Conservation (phyloP, 1,140 invertebrate genomes). For the Drosophila novamexicana region DNA sequence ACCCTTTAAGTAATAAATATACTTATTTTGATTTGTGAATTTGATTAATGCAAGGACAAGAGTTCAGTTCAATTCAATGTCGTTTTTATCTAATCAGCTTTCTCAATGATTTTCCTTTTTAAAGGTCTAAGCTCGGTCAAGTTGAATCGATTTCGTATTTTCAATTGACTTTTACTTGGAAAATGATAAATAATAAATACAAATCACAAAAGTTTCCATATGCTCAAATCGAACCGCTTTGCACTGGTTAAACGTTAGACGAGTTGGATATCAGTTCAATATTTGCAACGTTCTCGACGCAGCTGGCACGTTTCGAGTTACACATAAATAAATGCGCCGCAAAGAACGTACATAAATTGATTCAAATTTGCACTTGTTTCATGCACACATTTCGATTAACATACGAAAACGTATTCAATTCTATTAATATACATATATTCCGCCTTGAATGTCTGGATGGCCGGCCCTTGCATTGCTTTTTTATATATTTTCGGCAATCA, state of each 20-base stretch:
- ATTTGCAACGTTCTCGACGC: constrained; percentile 35
- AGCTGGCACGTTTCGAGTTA: constrained; percentile 68
- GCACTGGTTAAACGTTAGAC: constrained; percentile 47
- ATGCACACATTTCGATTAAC: constrained; percentile 7
- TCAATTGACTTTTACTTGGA: constrained; percentile 33
- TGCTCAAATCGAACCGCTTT: constrained; percentile 50
- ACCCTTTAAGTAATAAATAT: neutral
- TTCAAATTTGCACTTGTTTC: constrained; percentile 64
- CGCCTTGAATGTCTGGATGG: constrained; percentile 11
- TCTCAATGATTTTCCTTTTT: constrained; percentile 28
- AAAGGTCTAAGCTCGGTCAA: constrained; percentile 55
- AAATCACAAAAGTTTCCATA: constrained; percentile 60
- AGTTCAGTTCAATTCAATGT: constrained; percentile 38
- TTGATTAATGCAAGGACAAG: constrained; percentile 19
- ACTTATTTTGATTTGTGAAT: neutral
- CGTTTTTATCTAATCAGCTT: constrained; percentile 54
- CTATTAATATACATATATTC: constrained; percentile 4
- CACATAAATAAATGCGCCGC: constrained; percentile 68
- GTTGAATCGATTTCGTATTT: constrained; percentile 47
- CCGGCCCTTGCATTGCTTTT: constrained; percentile 45
- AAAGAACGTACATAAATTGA: constrained; percentile 67
- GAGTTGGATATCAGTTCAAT: constrained; percentile 24
- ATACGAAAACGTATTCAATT: neutral
- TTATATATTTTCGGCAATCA: constrained; percentile 69
- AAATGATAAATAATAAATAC: constrained; percentile 24